A percentile compares a stretch with the other conserved stretches of the same genome.
Conservation (phyloP, 2,888 invertebrate species). For the Leptopilina drosophilae region DNA sequence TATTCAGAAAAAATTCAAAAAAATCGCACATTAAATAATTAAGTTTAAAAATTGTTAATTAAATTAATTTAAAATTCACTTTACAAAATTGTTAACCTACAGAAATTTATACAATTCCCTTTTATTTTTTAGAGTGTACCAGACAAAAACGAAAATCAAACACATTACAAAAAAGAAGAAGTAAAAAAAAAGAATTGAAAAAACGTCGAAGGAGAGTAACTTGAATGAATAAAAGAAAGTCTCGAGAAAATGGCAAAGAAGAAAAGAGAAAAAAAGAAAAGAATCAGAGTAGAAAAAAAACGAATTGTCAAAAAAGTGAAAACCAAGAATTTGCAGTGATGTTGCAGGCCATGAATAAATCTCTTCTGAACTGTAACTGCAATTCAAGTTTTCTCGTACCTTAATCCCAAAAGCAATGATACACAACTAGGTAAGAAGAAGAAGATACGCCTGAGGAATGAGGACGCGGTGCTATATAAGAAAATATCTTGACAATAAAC, state of each 20-base stretch:
- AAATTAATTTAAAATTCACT: too few relatives aligned
- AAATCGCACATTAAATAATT: too few relatives aligned
- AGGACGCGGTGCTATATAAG: conserved; percentile 8
- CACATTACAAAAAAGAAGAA: too few relatives aligned
- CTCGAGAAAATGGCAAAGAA: neutral
- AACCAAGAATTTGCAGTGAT: neutral
- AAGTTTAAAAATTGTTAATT: too few relatives aligned
- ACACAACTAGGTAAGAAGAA: conserved; percentile 4
- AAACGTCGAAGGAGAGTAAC: neutral
- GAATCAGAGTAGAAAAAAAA: neutral
- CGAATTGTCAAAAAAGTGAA: neutral
- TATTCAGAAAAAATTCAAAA: too few relatives aligned
- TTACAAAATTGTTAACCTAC: too few relatives aligned
- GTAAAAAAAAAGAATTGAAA: neutral
- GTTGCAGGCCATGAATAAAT: neutral
- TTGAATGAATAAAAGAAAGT: neutral
- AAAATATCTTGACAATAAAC: conserved; percentile 39
- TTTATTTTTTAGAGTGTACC: too few relatives aligned
- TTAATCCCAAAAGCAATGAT: conserved; percentile 28
- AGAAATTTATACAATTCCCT: too few relatives aligned
- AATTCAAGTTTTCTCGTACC: conserved; percentile 17
- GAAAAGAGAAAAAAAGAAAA: neutral
- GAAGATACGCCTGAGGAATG: conserved; percentile 4
- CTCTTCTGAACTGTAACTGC: neutral
- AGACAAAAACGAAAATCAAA: too few relatives aligned